Evolutionary conservation across 2,113 vertebrate species (phyloP), one percentile per base, ranked within the genome.

Genomic region (Ptilonorhynchus violaceus): DNA sequence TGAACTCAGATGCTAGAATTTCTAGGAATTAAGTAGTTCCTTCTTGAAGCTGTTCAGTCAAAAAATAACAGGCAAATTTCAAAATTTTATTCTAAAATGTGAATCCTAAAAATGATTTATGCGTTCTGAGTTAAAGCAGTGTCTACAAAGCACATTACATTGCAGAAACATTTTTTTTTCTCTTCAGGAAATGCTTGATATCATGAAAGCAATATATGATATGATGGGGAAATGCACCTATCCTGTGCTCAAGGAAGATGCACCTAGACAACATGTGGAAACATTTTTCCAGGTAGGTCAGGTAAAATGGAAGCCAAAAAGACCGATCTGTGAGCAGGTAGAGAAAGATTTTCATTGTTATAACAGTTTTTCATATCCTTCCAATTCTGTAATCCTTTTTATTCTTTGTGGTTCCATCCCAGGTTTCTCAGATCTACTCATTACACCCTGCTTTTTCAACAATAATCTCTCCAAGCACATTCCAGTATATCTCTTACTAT

Each of bases 141-240:
- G n/a, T 66, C 55, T 86, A 41, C 37, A 68, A n/a, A 2, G 7
- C 23, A 62, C 33, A 9, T 46, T 59, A 33, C 2, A 31, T 94
- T 83, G 84, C 4, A 35, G 8, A 68, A 24, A 30, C 6, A 1
- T 55, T 1, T 12, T 81, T 83, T 78, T 93, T 80, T 72, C 50
- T 90, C 89, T 78, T 46, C 78, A 99, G 99, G 99, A 99, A 98
- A 99, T 99, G 99, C 98, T 99, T 46, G 99, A 99, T 94, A 99
- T 99, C 91, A 99, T 99, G 99, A 99, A 99, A 98, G 99, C 99
- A 85, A 99, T 99, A 95, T 99, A 99, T 9, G 99, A 99, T 92
- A 99, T 99, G 99, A 99, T 99, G 99, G 99, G 99, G 5, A 99
- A 99, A 94, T 99, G 99, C 91, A 99, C 99, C 47, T 99, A 99